These are phyloP conservation scores for Alexandromys fortis DNA, from an alignment of 2,113 vertebrate genomes.

Conservation along the genomic window DNA sequence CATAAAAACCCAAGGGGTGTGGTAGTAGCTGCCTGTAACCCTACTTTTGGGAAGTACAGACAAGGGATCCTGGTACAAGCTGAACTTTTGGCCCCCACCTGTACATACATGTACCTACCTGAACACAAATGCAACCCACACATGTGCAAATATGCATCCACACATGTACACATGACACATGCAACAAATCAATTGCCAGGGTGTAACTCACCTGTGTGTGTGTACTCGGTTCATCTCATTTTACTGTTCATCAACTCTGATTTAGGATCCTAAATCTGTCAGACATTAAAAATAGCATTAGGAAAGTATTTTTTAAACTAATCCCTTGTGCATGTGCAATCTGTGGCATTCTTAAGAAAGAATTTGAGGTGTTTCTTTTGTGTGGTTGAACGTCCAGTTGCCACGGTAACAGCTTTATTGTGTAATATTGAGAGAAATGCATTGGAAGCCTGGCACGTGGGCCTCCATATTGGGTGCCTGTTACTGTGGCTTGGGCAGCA, in stretches of 20 bases:
- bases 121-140: not conserved
- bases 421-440: not conserved
- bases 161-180: not conserved
- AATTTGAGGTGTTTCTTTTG: not conserved
- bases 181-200: not conserved
- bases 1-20: not conserved
- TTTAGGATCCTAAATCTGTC: constrained; percentile 7
- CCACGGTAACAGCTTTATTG: constrained; percentile 22
- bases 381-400: constrained; percentile 50
- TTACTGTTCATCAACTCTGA: not conserved
- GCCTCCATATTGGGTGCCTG: not conserved
- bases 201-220: not conserved
- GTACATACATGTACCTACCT: not conserved
- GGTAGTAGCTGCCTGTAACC: not conserved
- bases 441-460: not conserved
- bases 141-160: no score
- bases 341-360: constrained; percentile 26
- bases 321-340: constrained; percentile 14
- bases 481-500: not conserved
- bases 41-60: no score
- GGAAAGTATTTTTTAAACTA: constrained; percentile 31
- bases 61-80: not conserved
- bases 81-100: not conserved
- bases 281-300: constrained; percentile 13
- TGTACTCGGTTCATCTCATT: not conserved